phyloP scores from a whole-genome alignment of 92 coral and sea anemone species.

The Metridium senile region DNA sequence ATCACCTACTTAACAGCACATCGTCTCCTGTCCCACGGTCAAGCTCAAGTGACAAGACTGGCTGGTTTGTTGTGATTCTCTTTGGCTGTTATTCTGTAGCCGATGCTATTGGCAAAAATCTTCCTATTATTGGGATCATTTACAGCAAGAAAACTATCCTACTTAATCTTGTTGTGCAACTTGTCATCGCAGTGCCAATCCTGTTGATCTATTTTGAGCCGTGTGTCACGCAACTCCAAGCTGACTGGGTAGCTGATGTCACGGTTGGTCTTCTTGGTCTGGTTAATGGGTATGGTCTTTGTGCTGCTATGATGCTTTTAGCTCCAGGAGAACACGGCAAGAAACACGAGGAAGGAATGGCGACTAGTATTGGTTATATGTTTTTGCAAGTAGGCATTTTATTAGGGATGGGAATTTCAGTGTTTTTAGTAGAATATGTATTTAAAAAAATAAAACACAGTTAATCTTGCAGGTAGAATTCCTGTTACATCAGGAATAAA shows the following conservation, averaged over 20 bases:
- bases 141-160: conserved; percentile 74
- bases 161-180: conserved; percentile 70
- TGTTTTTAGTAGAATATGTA: conserved; percentile 79
- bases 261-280: conserved; percentile 74
- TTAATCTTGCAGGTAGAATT: too few species aligned
- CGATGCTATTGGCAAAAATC: conserved; percentile 81
- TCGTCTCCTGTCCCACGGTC: conserved; percentile 32
- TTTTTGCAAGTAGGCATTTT: conserved; percentile 78
- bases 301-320: conserved; percentile 90
- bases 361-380: conserved; percentile 89
- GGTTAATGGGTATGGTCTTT: conserved; percentile 83
- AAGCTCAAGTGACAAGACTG: conserved; percentile 69
- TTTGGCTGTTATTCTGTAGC: conserved; percentile 88
- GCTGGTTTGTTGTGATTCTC: conserved; percentile 83
- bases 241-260: conserved; percentile 80
- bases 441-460: conserved; percentile 45
- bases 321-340: conserved; percentile 75
- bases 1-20: too few species aligned
- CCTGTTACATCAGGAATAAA: too few species aligned
- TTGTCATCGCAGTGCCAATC: conserved; percentile 78
- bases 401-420: conserved; percentile 64
- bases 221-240: conserved; percentile 69
- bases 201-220: conserved; percentile 84
- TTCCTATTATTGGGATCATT: conserved; percentile 81
- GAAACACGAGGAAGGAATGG: conserved; percentile 80